Base-by-base conservation (phyloP, 2,888 invertebrate species). In the Oscheius sp. region DNA sequence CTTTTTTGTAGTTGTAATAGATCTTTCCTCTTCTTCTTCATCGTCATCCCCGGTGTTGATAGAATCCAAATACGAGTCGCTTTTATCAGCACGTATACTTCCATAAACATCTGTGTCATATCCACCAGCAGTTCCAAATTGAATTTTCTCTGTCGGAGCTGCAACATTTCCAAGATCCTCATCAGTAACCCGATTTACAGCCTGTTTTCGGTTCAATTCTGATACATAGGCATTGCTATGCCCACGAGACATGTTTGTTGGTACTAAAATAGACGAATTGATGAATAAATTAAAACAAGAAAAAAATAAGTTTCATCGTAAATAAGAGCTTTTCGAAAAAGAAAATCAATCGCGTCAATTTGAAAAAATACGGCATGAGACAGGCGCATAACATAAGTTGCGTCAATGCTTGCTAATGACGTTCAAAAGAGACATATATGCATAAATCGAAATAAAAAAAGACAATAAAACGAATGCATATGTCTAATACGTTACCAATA, bases 41-140 rank as follows among this genome's bases (percentile, higher is more conserved):
- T 85, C 84, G 25, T 86, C 86, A 46, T 98, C 97, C 89, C 95
- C 95, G 0, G 96, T 93, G 59, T 96, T 95, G 89, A 98, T 97
- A 0, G 96, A 96, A 70, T 95, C 95, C 83, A 95, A 94, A 89
- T 97, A 97, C 41, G 95, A 93, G 95, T 88, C 94, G 6, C 69
- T 68, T 2, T 93, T 72, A 93, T 93, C 86, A 93, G 93, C 58
- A 91, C 91, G 76, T 27, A 92, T 93, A 56, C 86, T 86, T 89
- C 94, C 95, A 89, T 97, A 98, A 27, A 49, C 66, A 18, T 66
- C 85, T 88, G 93, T 93, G 89, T 98, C 98, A 90, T 93, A 96
- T 89, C 93, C 95, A n/a, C 91, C 91, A 61, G 93, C 93, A 79
- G 94, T 94, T 63, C 95, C 93, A 55, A 97, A 91, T 2, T 94